Conservation (phyloP, 1,140 invertebrate genomes). For the Aphidius ervi region DNA sequence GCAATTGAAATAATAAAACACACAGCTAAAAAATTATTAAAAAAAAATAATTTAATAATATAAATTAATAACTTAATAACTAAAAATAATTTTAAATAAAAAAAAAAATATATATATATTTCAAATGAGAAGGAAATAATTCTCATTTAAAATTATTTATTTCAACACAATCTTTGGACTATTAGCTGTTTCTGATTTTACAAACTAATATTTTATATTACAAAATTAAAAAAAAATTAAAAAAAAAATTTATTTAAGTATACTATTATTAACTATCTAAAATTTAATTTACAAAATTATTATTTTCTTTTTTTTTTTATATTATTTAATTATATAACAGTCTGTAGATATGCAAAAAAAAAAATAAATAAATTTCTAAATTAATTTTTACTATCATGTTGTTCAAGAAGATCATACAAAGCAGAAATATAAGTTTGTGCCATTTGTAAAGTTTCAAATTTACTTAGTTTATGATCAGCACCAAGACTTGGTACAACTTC, state of each 20-base stretch:
- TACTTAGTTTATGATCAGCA: conserved; percentile 76
- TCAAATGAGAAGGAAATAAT: no score
- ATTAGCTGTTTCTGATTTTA: conserved; percentile 20
- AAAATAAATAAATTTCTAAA: neutral
- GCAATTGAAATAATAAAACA: no score
- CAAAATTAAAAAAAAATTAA: neutral
- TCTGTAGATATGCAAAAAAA: no score
- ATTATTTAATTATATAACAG: no score
- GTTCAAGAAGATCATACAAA: conserved; percentile 55
- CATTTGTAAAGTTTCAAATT: conserved; percentile 86
- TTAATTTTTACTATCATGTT: conserved; percentile 23
- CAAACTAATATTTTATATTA: neutral
- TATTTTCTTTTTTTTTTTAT: no score
- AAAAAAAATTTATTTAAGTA: neutral
- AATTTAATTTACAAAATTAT: no score
- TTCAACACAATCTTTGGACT: conserved; percentile 21
- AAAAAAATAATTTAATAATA: no score
- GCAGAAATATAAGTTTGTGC: conserved; percentile 80
- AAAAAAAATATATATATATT: no score
- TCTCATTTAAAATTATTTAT: neutral
- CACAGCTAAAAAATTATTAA: no score
- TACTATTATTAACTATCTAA: neutral
- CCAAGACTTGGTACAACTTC: conserved; percentile 77
- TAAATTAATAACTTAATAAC: no score
- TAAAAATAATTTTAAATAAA: no score